Evolutionary conservation across 2,888 invertebrate species (phyloP).

Genomic region (Phrixothrix hirtus): DNA sequence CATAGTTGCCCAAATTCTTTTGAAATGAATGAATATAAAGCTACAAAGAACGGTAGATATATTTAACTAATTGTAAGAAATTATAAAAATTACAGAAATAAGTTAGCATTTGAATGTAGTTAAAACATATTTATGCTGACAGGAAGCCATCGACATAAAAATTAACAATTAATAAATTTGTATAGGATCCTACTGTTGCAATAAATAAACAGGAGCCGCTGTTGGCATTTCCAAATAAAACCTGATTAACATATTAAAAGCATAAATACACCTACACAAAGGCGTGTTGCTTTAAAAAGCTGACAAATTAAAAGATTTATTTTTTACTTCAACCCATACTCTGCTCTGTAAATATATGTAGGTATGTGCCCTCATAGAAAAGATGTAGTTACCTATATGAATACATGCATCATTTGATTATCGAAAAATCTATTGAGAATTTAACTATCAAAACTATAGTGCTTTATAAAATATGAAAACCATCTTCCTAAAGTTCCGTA

Average conservation of each 20-base stretch:
- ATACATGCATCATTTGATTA: no score
- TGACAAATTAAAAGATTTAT: slow-evolving; percentile 55
- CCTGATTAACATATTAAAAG: slow-evolving; percentile 50
- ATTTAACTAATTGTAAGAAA: slow-evolving; percentile 2
- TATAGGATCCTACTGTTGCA: slow-evolving; percentile 43
- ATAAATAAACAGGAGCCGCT: slow-evolving; percentile 51
- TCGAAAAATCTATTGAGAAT: no score
- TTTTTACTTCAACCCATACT: slow-evolving; percentile 44
- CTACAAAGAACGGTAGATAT: no score
- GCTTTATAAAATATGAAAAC: no score
- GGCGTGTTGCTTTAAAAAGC: slow-evolving; percentile 44
- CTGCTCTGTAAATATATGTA: slow-evolving; percentile 12
- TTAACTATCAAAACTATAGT: no score
- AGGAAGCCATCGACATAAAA: slow-evolving; percentile 52
- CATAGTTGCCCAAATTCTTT: no score
- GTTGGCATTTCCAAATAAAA: slow-evolving; percentile 48
- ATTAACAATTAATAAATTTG: slow-evolving; percentile 53
- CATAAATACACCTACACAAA: slow-evolving; percentile 51
- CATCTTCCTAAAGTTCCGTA: no score
- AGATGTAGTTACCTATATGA: no score
- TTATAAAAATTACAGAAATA: slow-evolving; percentile 19
- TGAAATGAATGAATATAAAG: no score
- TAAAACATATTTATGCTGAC: slow-evolving; percentile 51
- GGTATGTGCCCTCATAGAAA: no score
- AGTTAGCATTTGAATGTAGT: slow-evolving; percentile 29